These are phyloP conservation scores for Porites evermanni DNA, from an alignment of 92 coral and sea anemone species.

Conservation along the genomic window DNA sequence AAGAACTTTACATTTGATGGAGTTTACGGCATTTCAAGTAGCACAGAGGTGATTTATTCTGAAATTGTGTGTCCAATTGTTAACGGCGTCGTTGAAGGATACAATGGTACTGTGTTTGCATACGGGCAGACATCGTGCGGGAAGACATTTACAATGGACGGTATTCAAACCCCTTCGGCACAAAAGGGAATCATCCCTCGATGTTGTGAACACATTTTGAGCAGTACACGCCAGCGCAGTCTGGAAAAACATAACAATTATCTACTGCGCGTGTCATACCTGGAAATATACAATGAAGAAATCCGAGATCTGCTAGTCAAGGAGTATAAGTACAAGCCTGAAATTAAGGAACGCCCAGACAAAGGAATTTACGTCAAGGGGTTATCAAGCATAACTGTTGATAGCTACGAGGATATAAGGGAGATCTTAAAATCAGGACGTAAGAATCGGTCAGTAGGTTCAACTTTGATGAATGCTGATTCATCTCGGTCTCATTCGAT, in stretches of 20 bases:
- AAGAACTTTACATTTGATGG: slow-evolving; percentile 85
- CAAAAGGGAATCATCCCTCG: slow-evolving; percentile 83
- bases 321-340: slow-evolving; percentile 70
- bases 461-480: slow-evolving; percentile 80
- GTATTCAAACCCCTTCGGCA: slow-evolving; percentile 55
- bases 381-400: slow-evolving; percentile 81
- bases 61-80: slow-evolving; percentile 91
- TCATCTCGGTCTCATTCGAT: slow-evolving; percentile 90
- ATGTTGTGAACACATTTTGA: slow-evolving; percentile 82
- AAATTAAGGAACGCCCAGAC: slow-evolving; percentile 88
- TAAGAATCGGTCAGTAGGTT: slow-evolving; percentile 85
- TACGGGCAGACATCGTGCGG: slow-evolving; percentile 95
- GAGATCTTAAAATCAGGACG: slow-evolving; percentile 76
- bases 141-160: slow-evolving; percentile 92
- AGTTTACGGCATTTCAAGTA: slow-evolving; percentile 75
- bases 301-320: slow-evolving; percentile 78
- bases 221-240: slow-evolving; percentile 61
- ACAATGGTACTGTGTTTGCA: slow-evolving; percentile 91
- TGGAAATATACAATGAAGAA: slow-evolving; percentile 89
- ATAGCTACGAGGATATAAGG: slow-evolving; percentile 78
- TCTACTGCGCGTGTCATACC: slow-evolving; percentile 83
- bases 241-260: slow-evolving; percentile 68
- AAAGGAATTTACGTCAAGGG: slow-evolving; percentile 91
- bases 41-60: slow-evolving; percentile 78
- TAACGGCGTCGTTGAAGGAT: slow-evolving; percentile 84